Evolutionary conservation across 2,797 vertebrate species (phyloP).

Genomic region (Falco rusticolus): DNA sequence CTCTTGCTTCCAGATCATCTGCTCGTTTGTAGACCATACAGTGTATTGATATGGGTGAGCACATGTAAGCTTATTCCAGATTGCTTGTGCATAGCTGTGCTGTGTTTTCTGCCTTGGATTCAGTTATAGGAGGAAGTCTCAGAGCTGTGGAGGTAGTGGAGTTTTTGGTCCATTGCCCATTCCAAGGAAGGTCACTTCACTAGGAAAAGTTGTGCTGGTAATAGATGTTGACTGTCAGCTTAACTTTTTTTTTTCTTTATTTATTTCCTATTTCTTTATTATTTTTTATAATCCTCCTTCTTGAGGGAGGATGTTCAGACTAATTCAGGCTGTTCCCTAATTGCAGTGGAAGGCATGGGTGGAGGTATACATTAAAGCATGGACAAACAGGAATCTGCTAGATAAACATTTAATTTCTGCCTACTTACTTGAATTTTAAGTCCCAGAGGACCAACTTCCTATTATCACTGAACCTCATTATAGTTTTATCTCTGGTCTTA

Average conservation of each 20-base stretch:
- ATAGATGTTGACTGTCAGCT: not conserved
- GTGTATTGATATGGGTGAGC: not conserved
- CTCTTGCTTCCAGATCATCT: not conserved
- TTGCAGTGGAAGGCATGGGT: not conserved
- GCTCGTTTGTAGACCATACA: not conserved
- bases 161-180: not conserved
- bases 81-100: not conserved
- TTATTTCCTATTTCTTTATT: not conserved
- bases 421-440: conserved; percentile 26
- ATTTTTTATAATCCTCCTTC: not conserved
- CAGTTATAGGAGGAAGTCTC: not conserved
- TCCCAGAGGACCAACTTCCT: conserved; percentile 23
- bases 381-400: conserved; percentile 45
- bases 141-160: not conserved
- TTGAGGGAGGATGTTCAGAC: not conserved
- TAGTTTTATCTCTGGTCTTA: conserved; percentile 50
- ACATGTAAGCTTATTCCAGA: not conserved
- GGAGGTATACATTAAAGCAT: not conserved
- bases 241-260: not conserved
- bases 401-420: conserved; percentile 69
- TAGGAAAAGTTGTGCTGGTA: not conserved
- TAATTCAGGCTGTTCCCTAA: not conserved
- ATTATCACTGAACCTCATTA: conserved; percentile 29
- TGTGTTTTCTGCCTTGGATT: not conserved
- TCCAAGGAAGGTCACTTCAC: not conserved